phyloP scores from a whole-genome alignment of 2,797 vertebrate genomes.

The Euphonia xanthogaster region DNA sequence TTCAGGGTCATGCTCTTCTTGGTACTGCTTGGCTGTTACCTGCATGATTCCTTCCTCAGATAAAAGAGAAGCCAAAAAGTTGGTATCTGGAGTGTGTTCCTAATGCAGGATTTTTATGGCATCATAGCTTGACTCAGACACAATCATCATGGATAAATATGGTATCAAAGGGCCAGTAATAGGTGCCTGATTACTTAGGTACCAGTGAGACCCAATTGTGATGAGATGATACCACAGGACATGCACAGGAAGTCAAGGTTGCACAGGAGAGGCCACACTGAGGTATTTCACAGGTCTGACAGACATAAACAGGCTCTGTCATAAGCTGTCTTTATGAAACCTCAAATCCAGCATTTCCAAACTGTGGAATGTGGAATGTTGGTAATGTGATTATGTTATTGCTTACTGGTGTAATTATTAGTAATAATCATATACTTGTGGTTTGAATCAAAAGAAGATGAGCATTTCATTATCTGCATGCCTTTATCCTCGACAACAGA shows the following conservation, averaged over 20 bases:
- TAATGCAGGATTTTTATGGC: not conserved
- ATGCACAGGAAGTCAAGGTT: not conserved
- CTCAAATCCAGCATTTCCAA: not conserved
- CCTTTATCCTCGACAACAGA: not conserved
- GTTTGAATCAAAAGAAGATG: not conserved
- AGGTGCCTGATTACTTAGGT: not conserved
- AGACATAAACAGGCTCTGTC: not conserved
- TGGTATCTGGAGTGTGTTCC: not conserved
- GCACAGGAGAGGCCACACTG: not conserved
- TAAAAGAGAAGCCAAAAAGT: not conserved
- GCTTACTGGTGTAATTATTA: not conserved
- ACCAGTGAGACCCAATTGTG: not conserved
- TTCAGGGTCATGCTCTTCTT: not conserved
- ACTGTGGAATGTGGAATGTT: too few relatives aligned
- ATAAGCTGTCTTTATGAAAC: not conserved
- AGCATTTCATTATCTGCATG: not conserved
- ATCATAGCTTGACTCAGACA: not conserved
- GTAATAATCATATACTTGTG: not conserved
- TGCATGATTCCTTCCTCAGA: not conserved
- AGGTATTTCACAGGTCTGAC: not conserved
- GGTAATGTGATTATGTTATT: not conserved
- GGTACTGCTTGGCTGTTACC: not conserved
- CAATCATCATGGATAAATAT: not conserved
- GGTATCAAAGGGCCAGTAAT: not conserved
- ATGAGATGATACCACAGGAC: not conserved